Base-by-base conservation (phyloP, 2,113 vertebrate species). In the Marmota flaviventris region DNA sequence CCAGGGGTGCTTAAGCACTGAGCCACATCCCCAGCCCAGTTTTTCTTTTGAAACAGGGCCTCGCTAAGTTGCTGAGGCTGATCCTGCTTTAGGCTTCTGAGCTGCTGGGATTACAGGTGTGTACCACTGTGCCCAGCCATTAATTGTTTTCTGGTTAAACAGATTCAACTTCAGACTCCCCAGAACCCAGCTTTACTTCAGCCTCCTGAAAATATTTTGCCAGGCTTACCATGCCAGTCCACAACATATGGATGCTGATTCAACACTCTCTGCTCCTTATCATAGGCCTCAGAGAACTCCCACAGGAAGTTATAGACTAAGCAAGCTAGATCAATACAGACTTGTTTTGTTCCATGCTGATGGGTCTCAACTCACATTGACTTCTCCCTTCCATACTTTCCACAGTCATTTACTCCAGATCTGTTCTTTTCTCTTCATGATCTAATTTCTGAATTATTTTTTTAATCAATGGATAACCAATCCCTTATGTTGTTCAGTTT, bases 381-480 rank as follows among this genome's bases (percentile, higher is more conserved):
- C 72, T 94, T 76, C 58, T 96, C 85, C 25, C 37, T 90, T 97
- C 42, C 17, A n/a, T 87, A 73, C 32, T 87, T 20, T 39, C 39
- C 42, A 79, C 4, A 75, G 24, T 18, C 42, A 51, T 48, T 70
- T 88, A 84, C 29, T 85, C 29, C 45, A 88, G 48, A 63, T 86
- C 32, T 73, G 11, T 25, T 82, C 22, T 32, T 91, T 8, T 34
- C 13, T 72, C 58, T 27, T 85, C 16, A 48, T 37, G 12, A 48
- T 77, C 25, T 90, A 61, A 94, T 87, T 95, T 95, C 29, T n/a
- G 37, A 95, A 94, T 84, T 25, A 86, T 78, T 96, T 88, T 42
- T 87, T n/a, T 39, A 29, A 89, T 95, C 65, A 84, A 61, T 25
- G 18, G 73, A 63, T 86, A 45, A 85, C 5, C 2, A 58, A n/a